Base-by-base conservation (phyloP, 2,888 invertebrate species). In the Psylliodes chrysocephalus region DNA sequence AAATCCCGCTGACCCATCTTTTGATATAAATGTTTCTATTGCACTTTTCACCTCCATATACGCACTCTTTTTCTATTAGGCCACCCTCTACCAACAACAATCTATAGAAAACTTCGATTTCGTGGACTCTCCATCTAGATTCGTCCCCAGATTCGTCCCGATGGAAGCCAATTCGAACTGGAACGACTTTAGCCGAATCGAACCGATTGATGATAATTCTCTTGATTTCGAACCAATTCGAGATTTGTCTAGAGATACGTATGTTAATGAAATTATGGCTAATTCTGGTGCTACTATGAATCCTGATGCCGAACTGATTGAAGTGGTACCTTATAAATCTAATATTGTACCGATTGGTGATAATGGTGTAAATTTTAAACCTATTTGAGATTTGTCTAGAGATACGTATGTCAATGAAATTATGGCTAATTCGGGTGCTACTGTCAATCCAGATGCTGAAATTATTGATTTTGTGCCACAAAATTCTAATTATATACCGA, bases 381-480 rank as follows among this genome's bases (percentile, higher is more conserved):
- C 40, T 22, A 69, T 73, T 5, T 64, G 71, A 17, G 78, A 79
- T 67, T 69, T 80, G 15, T 75, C 73, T 25, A 67, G 73, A 7
- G 80, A 80, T 65, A 78, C 72, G 10, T 76, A 75, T 35, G 75
- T 80, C 4, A 80, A 80, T 60, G 69, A 77, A 19, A 46, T 79
- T 1, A 51, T 77, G 62, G 77, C 76, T 1, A 63, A 74, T 15
- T 51, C 53, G 44, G 71, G 74, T 7, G 78, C 77, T 3, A 74
- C 71, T n/a, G 73, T 73, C 14, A 77, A 81, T 71, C 79, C 81
- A 0, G 79, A 81, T 68, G 80, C 80, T 0, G 81, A 81, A 68
- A 70, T 78, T 28, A 71, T 78, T 60, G 64, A 60, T 35, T 64
- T 73, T 22, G 22, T 22, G 6, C 59, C 63, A 42, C 60, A n/a